Percentiles rank a stretch among this genome's conserved stretches.
phyloP scores from a whole-genome alignment of 2,797 vertebrate genomes.

The Anomalospiza imberbis region DNA sequence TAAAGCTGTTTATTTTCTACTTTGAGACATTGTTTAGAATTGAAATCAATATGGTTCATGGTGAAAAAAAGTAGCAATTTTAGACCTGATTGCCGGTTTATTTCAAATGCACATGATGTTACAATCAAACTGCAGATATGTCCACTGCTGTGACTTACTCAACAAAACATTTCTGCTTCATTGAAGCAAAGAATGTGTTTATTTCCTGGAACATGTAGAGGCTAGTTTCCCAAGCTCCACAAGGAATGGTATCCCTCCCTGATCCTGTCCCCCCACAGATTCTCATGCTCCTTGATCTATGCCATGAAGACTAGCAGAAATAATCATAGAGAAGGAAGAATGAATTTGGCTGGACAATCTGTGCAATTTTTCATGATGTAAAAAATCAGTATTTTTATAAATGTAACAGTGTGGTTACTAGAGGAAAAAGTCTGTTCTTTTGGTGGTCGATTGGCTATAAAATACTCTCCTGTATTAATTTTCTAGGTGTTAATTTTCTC shows the following conservation, averaged over 20 bases:
- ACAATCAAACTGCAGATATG: neutral
- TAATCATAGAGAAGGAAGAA: neutral
- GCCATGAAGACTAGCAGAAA: neutral
- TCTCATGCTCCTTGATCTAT: neutral
- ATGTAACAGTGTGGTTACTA: neutral
- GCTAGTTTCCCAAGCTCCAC: conserved; percentile 23
- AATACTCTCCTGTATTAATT: neutral
- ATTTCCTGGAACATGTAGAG: conserved; percentile 29
- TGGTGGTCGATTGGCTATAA: neutral
- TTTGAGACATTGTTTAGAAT: neutral
- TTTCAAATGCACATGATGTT: neutral
- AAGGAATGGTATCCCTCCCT: accelerated
- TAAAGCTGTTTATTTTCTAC: neutral
- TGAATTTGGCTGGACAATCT: neutral
- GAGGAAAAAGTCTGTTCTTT: neutral
- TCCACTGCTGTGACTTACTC: neutral
- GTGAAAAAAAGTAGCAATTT: neutral
- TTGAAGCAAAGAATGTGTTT: conserved; percentile 39
- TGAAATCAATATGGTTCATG: neutral
- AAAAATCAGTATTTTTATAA: neutral
- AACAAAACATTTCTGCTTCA: conserved; percentile 46
- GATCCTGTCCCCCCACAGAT: neutral
- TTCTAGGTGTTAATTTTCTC: neutral
- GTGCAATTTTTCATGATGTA: neutral
- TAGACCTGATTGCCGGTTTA: neutral